phyloP scores from a whole-genome alignment of 2,888 invertebrate genomes.

The Metellina segmentata region DNA sequence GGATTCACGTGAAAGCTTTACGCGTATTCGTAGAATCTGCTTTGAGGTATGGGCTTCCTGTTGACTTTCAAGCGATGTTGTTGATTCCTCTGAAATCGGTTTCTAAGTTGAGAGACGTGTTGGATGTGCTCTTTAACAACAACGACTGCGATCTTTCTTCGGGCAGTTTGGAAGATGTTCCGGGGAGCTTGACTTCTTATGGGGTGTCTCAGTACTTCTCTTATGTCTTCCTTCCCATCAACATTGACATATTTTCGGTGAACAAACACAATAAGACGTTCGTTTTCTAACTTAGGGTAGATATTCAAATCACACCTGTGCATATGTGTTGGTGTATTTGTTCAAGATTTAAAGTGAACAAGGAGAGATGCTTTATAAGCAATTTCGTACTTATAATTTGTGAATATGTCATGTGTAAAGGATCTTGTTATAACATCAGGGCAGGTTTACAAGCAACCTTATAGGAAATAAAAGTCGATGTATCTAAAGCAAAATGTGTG shows the following conservation, averaged over 20 bases:
- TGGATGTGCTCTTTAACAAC: constrained; percentile 95
- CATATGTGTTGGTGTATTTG: too few species aligned
- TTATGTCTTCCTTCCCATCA: constrained; percentile 25
- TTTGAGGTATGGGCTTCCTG: constrained; percentile 97
- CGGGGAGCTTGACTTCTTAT: constrained; percentile 18
- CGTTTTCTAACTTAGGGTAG: neutral
- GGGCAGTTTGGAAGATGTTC: constrained; percentile 80
- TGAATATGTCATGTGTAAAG: too few species aligned
- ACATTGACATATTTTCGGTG: neutral
- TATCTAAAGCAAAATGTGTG: too few species aligned
- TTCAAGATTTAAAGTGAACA: too few species aligned
- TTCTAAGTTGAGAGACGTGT: constrained; percentile 92
- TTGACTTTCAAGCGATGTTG: constrained; percentile 99
- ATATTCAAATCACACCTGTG: too few species aligned
- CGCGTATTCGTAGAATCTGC: constrained; percentile 99
- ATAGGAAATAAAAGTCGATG: too few species aligned
- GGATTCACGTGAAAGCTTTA: constrained; percentile 99
- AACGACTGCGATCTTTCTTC: constrained; percentile 93
- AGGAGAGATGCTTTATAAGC: too few species aligned
- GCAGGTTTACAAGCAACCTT: too few species aligned
- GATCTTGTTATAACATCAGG: too few species aligned
- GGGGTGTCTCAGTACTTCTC: constrained; percentile 11
- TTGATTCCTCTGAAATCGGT: constrained; percentile 93
- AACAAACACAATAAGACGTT: neutral
- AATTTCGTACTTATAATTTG: too few species aligned